Conservation (phyloP, 2,113 vertebrate species). For the Calonectris borealis region DNA sequence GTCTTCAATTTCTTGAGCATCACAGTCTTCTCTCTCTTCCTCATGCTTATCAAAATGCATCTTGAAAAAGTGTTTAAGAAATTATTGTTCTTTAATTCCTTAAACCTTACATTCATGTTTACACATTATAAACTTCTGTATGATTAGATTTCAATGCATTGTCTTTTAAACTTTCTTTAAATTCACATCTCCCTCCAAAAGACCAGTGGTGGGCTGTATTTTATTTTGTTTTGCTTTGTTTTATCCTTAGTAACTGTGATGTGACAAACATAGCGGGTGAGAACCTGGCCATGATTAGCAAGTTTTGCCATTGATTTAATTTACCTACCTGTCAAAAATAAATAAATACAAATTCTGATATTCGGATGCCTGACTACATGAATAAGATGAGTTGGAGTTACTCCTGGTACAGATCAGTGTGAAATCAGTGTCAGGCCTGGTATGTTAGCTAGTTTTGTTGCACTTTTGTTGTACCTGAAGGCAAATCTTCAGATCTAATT, state of each 20-base stretch:
- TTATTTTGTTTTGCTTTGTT: not conserved
- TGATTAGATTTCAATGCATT: not conserved
- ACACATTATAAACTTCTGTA: not conserved
- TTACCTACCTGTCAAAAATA: not conserved
- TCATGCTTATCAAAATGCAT: not conserved
- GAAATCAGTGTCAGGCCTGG: not conserved
- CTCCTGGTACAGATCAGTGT: not conserved
- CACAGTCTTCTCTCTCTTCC: not conserved
- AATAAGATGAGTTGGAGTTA: not conserved
- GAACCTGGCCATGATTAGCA: not conserved
- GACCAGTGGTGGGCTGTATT: not conserved
- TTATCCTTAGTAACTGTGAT: not conserved
- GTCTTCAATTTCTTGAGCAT: not conserved
- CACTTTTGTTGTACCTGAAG: not conserved
- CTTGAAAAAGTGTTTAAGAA: not conserved
- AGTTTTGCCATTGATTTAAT: not conserved
- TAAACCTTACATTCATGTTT: not conserved
- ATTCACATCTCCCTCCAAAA: not conserved
- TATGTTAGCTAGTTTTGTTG: not conserved
- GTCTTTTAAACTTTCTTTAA: not conserved
- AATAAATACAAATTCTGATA: not conserved
- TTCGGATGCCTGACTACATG: not conserved
- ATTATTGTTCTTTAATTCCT: not conserved
- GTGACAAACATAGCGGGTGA: not conserved
- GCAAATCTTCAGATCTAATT: not conserved